Evolutionary conservation across 2,113 vertebrate species (phyloP).

Genomic region (Rhodinocichla rosea): DNA sequence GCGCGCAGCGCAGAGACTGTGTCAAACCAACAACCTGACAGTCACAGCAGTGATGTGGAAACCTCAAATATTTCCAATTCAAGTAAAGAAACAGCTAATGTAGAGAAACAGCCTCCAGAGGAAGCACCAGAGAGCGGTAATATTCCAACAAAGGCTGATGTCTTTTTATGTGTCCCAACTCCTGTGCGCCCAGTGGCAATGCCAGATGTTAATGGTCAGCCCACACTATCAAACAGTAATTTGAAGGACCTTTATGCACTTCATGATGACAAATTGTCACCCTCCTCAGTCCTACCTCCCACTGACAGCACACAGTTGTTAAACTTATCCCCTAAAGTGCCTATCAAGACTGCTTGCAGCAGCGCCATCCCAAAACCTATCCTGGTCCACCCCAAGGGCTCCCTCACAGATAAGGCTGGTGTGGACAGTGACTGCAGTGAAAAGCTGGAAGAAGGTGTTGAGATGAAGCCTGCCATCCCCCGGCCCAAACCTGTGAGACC

Average conservation of each 20-base stretch:
- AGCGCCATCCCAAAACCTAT: slow-evolving; percentile 86
- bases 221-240: not conserved
- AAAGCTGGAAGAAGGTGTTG: slow-evolving; percentile 72
- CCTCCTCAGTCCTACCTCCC: slow-evolving; percentile 51
- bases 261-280: slow-evolving; percentile 41
- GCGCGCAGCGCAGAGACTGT: not conserved
- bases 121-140: slow-evolving; percentile 30
- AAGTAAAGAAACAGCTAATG: slow-evolving; percentile 3
- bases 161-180: slow-evolving; percentile 15
- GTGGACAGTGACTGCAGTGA: slow-evolving; percentile 62
- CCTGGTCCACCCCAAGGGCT: slow-evolving; percentile 70
- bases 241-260: slow-evolving; percentile 55
- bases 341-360: slow-evolving; percentile 74
- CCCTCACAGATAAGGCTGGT: slow-evolving; percentile 7
- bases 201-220: slow-evolving; percentile 28
- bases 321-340: slow-evolving; percentile 73
- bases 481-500: slow-evolving; percentile 89
- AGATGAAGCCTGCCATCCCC: slow-evolving; percentile 73
- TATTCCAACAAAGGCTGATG: not conserved
- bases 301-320: slow-evolving; percentile 65
- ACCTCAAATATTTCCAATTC: not conserved
- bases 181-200: not conserved
- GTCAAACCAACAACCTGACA: not conserved
- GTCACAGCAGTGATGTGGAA: not conserved
- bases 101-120: slow-evolving; percentile 38